Percentiles rank a stretch among this genome's conserved stretches.
Conservation (phyloP, 1,140 invertebrate species). For the Drosophila prosaltans region DNA sequence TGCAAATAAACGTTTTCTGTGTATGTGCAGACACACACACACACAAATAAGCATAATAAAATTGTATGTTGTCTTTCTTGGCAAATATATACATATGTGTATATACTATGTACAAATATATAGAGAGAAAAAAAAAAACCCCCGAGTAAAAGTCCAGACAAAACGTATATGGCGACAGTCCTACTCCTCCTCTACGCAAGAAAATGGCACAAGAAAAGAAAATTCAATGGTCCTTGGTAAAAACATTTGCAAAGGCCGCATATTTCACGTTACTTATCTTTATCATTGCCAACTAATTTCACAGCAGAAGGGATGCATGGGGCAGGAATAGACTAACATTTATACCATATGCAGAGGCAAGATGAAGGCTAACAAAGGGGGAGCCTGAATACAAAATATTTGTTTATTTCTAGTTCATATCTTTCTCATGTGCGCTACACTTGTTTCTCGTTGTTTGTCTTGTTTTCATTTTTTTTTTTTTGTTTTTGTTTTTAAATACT, state of each 20-base stretch:
- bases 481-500: neutral
- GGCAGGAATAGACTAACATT: slow-evolving; percentile 18
- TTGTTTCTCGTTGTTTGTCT: slow-evolving; percentile 52
- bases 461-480: slow-evolving; percentile 2
- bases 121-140: slow-evolving; percentile 25
- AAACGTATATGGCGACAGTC: slow-evolving; percentile 72
- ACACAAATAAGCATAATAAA: slow-evolving; percentile 71
- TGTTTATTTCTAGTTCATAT: slow-evolving; percentile 82
- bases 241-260: slow-evolving; percentile 74
- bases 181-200: slow-evolving; percentile 16
- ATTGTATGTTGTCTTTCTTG: slow-evolving; percentile 69
- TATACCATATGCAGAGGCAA: slow-evolving; percentile 1
- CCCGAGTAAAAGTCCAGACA: slow-evolving; percentile 51
- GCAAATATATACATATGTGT: slow-evolving; percentile 19
- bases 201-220: slow-evolving; percentile 49
- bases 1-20: slow-evolving; percentile 51
- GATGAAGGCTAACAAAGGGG: slow-evolving; percentile 1
- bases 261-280: slow-evolving; percentile 82
- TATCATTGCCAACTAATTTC: slow-evolving; percentile 82
- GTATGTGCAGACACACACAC: neutral
- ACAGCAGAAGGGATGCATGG: slow-evolving; percentile 32
- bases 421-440: slow-evolving; percentile 74
- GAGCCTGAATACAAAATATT: slow-evolving; percentile 65
- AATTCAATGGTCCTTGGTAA: slow-evolving; percentile 73
- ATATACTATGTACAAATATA: no score